Evolutionary conservation across 2,888 invertebrate species (phyloP).

Genomic region (Plutella xylostella): DNA sequence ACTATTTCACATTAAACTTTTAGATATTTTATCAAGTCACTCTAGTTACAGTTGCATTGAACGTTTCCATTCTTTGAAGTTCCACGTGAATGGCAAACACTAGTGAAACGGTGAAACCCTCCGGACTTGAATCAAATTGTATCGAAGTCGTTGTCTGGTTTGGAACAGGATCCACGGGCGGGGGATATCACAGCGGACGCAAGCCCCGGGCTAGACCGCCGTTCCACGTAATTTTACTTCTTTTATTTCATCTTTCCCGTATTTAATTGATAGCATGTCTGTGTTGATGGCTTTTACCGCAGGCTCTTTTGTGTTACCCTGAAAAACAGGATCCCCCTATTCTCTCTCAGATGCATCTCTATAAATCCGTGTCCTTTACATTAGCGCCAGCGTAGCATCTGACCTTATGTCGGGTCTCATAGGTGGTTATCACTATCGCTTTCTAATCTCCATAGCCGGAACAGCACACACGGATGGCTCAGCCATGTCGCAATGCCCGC

Average conservation of each 20-base stretch:
- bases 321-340: too few species aligned
- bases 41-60: too few species aligned
- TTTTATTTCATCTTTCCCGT: background rate
- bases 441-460: background rate
- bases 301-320: background rate
- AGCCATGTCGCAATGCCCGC: background rate
- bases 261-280: conserved; percentile 1
- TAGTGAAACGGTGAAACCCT: too few species aligned
- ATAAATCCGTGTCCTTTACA: too few species aligned
- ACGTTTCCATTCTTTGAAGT: too few species aligned
- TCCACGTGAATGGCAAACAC: too few species aligned
- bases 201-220: conserved; percentile 30
- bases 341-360: background rate
- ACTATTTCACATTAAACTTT: too few species aligned
- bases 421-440: conserved; percentile 2
- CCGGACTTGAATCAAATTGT: too few species aligned
- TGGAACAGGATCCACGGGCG: background rate
- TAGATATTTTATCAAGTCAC: too few species aligned
- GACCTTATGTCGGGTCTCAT: background rate
- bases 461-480: background rate
- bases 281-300: background rate
- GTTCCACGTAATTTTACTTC: conserved; percentile 19
- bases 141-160: too few species aligned
- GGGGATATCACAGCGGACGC: conserved; percentile 6
- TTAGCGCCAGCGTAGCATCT: background rate